A percentile compares a stretch with the other conserved stretches of the same genome.
These are phyloP conservation scores for Seladonia tumulorum DNA, from an alignment of 2,888 invertebrate species.

Conservation along the genomic window DNA sequence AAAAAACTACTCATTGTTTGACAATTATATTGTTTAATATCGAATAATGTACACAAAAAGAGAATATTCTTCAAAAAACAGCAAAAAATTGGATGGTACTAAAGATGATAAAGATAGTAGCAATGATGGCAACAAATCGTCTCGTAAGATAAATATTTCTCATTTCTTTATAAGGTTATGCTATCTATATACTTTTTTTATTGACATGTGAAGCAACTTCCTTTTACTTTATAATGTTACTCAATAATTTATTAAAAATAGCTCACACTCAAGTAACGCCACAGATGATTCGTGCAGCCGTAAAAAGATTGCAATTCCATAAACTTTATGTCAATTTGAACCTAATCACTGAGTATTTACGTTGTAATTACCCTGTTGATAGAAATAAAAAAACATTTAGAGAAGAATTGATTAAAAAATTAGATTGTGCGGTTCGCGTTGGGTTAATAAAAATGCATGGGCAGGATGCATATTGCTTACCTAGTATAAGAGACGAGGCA, in stretches of 20 bases:
- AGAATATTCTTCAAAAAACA: not conserved
- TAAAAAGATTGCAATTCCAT: slow-evolving; percentile 71
- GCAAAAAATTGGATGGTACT: not conserved
- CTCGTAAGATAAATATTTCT: slow-evolving; percentile 30
- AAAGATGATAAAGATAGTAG: not conserved
- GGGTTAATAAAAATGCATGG: slow-evolving; percentile 72
- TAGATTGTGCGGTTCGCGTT: slow-evolving; percentile 72
- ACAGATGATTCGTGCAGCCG: slow-evolving; percentile 72
- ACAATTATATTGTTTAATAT: not conserved
- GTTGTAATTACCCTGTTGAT: slow-evolving; percentile 70
- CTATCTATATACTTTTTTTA: not conserved
- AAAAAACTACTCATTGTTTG: not conserved
- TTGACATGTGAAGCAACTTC: not conserved
- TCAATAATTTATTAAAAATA: slow-evolving; percentile 22
- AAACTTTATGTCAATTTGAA: slow-evolving; percentile 69
- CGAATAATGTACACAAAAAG: not conserved
- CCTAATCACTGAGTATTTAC: slow-evolving; percentile 72
- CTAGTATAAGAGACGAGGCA: slow-evolving; percentile 73
- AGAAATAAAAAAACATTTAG: slow-evolving; percentile 60
- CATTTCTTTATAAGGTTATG: not conserved
- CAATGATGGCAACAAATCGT: not conserved
- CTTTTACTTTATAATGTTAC: not conserved
- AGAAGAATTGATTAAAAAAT: slow-evolving; percentile 69
- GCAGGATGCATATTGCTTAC: slow-evolving; percentile 71
- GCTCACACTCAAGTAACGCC: slow-evolving; percentile 68